phyloP scores from a whole-genome alignment of 2,113 vertebrate genomes.

The Ifrita kowaldi region DNA sequence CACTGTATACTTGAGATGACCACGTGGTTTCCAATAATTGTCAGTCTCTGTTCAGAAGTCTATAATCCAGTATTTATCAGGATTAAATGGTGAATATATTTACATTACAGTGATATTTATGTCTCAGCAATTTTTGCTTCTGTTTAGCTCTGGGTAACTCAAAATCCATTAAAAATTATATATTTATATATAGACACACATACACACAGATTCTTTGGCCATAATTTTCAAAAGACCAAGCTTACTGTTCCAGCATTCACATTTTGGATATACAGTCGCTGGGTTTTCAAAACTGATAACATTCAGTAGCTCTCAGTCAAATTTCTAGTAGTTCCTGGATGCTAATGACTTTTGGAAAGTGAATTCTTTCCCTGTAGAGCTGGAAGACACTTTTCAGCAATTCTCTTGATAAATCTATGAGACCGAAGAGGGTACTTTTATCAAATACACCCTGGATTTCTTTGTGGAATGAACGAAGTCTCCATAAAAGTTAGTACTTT shows the following conservation, averaged over 20 bases:
- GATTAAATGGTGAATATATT: slow-evolving; percentile 41
- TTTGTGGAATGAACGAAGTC: neutral
- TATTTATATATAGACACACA: neutral
- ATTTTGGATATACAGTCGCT: neutral
- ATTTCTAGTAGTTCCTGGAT: neutral
- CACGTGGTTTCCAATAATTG: slow-evolving; percentile 35
- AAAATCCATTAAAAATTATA: slow-evolving; percentile 1
- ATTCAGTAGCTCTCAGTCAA: neutral
- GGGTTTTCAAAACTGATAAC: neutral
- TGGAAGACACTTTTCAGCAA: neutral
- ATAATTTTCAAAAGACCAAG: neutral
- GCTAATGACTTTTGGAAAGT: neutral
- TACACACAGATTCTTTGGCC: neutral
- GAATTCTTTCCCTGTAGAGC: neutral
- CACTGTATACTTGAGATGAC: slow-evolving; percentile 12
- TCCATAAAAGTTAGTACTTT: neutral
- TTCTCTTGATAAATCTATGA: neutral
- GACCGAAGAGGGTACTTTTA: neutral
- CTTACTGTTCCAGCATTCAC: neutral
- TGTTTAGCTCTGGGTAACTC: neutral
- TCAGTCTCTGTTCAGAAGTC: slow-evolving; percentile 7
- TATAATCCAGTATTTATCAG: slow-evolving; percentile 44
- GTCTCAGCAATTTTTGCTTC: slow-evolving; percentile 10
- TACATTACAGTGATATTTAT: slow-evolving; percentile 22
- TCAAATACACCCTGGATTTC: neutral